Conservation (phyloP, 2,797 vertebrate species). For the Liasis olivaceus region DNA sequence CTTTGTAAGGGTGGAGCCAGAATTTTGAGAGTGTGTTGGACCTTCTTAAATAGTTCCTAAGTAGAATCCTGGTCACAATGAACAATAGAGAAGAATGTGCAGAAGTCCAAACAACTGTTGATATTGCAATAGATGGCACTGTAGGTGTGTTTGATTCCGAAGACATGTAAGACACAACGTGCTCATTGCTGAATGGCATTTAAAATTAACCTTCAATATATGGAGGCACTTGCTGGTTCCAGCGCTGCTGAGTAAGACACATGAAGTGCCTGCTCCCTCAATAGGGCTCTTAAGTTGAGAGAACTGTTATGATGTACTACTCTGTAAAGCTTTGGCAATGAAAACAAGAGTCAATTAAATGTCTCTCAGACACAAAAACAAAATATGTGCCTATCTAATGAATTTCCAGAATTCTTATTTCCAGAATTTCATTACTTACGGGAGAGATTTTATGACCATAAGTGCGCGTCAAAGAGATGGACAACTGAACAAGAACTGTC, state of each 20-base stretch:
- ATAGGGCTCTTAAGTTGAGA: background rate
- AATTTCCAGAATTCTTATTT: background rate
- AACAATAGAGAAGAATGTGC: background rate
- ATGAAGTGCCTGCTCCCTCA: background rate
- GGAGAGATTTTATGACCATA: background rate
- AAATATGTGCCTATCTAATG: background rate
- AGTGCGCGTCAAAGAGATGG: background rate
- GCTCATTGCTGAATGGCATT: background rate
- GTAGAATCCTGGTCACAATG: background rate
- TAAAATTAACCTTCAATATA: background rate
- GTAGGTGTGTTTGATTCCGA: background rate
- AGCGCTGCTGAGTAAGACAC: background rate
- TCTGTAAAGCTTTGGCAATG: background rate
- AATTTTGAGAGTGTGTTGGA: background rate
- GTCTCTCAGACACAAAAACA: background rate
- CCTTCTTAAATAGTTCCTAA: background rate
- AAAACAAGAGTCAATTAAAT: background rate
- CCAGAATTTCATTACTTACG: background rate
- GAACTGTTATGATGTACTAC: background rate
- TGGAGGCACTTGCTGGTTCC: background rate
- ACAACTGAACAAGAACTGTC: background rate
- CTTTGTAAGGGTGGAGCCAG: background rate
- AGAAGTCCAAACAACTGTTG: background rate
- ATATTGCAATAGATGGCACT: background rate
- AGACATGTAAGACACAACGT: background rate